Evolutionary conservation across 2,113 vertebrate species (phyloP).

Genomic region (Cyanoliseus patagonus): DNA sequence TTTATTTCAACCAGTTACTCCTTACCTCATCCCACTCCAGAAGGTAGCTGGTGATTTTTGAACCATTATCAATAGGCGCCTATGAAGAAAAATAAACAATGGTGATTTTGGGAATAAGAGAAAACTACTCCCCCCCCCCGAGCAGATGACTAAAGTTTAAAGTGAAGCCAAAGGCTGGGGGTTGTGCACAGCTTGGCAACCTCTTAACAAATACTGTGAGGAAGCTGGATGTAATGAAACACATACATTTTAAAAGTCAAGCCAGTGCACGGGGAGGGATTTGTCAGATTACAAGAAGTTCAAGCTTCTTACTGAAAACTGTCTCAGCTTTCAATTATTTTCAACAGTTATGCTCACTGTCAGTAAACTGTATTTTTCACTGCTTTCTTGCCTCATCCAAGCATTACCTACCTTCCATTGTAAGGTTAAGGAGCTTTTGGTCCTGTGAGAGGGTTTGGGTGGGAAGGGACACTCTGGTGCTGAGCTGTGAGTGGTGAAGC

Average conservation of each 20-base stretch:
- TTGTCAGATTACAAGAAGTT: neutral
- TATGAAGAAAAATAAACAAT: constrained; percentile 66
- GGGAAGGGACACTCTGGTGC: constrained; percentile 88
- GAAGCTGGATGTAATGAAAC: constrained; percentile 24
- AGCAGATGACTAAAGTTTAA: neutral
- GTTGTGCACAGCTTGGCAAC: constrained; percentile 11
- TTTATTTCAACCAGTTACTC: neutral
- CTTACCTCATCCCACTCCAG: constrained; percentile 98
- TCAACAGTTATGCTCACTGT: neutral
- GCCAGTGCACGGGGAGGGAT: neutral
- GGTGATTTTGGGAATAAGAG: neutral
- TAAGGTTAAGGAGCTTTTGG: constrained; percentile 90
- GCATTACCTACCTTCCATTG: constrained; percentile 91
- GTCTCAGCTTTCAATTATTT: neutral
- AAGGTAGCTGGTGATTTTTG: constrained; percentile 98
- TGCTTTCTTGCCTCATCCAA: neutral
- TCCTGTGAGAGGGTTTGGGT: constrained; percentile 90
- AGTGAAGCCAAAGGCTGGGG: constrained; percentile 1
- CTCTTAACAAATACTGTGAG: neutral
- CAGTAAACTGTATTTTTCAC: neutral
- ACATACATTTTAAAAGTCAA: constrained; percentile 24
- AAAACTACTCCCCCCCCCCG: neutral
- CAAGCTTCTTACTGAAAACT: constrained; percentile 16
- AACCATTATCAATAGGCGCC: constrained; percentile 94
- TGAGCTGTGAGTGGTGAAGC: constrained; percentile 93